A percentile compares a stretch with the other conserved stretches of the same genome.
These are phyloP conservation scores for Synanceia verrucosa DNA, from an alignment of 2,797 vertebrate genomes.

Conservation along the genomic window DNA sequence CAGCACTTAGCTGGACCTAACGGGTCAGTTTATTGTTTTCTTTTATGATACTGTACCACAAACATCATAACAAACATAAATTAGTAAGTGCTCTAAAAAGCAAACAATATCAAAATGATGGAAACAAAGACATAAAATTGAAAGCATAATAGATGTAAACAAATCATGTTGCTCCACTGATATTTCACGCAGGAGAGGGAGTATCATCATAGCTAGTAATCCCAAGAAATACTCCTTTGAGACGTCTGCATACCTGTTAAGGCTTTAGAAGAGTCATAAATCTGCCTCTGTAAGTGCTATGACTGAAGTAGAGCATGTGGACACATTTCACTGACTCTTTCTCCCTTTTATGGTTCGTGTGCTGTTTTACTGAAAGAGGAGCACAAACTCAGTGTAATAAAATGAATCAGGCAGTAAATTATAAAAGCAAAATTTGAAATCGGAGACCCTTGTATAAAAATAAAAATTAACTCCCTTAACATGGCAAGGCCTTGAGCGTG, in stretches of 20 bases:
- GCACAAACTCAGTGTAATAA: slow-evolving; percentile 41
- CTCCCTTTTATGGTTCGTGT: slow-evolving; percentile 26
- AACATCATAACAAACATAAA: slow-evolving; percentile 37
- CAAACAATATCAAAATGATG: slow-evolving; percentile 43
- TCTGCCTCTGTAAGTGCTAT: slow-evolving; percentile 64
- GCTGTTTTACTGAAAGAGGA: slow-evolving; percentile 37
- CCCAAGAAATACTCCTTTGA: slow-evolving; percentile 32
- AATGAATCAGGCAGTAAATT: slow-evolving; percentile 53
- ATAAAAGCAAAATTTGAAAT: slow-evolving; percentile 28
- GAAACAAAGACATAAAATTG: slow-evolving; percentile 37
- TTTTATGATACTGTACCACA: slow-evolving; percentile 25
- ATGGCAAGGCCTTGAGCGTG: slow-evolving; percentile 13
- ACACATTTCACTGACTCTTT: slow-evolving; percentile 28
- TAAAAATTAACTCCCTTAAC: background rate
- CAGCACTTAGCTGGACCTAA: slow-evolving; percentile 34
- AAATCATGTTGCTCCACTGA: slow-evolving; percentile 55
- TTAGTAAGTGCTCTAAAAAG: slow-evolving; percentile 69
- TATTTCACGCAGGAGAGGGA: slow-evolving; percentile 31
- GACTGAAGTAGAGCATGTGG: slow-evolving; percentile 37
- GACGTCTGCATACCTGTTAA: slow-evolving; percentile 47
- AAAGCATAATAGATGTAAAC: slow-evolving; percentile 65
- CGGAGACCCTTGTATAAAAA: slow-evolving; percentile 22
- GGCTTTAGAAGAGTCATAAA: slow-evolving; percentile 51
- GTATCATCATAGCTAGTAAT: slow-evolving; percentile 32
- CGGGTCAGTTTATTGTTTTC: slow-evolving; percentile 36